Evolutionary conservation across 2,797 vertebrate genomes (phyloP).

Genomic region (Anguilla pacifica): DNA sequence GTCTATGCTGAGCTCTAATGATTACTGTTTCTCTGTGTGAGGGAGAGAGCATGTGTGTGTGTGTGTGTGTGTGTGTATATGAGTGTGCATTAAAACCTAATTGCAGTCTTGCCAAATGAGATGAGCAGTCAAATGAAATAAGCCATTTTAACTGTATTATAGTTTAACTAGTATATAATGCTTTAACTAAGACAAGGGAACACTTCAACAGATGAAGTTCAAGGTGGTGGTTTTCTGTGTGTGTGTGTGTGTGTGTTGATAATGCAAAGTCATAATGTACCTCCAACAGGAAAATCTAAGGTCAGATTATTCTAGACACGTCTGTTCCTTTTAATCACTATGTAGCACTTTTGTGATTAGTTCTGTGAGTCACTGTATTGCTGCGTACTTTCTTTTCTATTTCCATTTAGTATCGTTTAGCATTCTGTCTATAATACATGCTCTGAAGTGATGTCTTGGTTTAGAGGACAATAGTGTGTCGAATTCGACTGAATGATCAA

Average conservation of each 20-base stretch:
- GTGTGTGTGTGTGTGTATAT: neutral
- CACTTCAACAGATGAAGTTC: too few relatives aligned
- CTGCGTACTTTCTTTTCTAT: neutral
- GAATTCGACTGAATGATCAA: neutral
- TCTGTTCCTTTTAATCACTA: neutral
- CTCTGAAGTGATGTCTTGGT: neutral
- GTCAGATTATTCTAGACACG: neutral
- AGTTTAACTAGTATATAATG: too few relatives aligned
- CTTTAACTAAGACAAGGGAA: too few relatives aligned
- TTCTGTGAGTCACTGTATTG: neutral
- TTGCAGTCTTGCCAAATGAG: neutral
- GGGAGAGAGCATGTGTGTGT: neutral
- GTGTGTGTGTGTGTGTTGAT: neutral
- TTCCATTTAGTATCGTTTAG: neutral
- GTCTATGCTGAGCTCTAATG: conserved; percentile 42
- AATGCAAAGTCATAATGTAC: neutral
- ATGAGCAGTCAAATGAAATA: too few relatives aligned
- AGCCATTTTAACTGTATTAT: too few relatives aligned
- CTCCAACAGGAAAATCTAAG: neutral
- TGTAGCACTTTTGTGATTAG: neutral
- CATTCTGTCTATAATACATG: neutral
- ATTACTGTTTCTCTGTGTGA: conserved; percentile 44
- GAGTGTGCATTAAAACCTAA: neutral
- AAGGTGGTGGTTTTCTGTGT: too few relatives aligned
- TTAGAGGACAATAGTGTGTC: neutral